A percentile compares a stretch with the other conserved stretches of the same genome.
Evolutionary conservation across 2,888 invertebrate species (phyloP).

Genomic region (Steinernema carpocapsae): DNA sequence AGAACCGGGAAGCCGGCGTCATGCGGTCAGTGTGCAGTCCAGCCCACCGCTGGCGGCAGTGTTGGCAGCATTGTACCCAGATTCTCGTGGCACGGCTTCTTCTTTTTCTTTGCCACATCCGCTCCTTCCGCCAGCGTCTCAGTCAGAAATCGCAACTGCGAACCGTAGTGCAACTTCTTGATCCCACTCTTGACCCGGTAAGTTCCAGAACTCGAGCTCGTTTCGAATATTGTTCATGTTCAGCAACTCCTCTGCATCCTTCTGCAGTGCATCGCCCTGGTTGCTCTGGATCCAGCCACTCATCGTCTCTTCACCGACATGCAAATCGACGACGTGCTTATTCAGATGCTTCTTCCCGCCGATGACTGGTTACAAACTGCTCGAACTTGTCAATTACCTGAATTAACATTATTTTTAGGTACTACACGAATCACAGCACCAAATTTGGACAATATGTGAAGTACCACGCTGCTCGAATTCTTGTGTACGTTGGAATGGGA

Average conservation of each 20-base stretch:
- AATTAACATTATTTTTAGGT: no score
- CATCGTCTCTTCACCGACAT: constrained; percentile 74
- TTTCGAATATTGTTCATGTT: constrained; percentile 37
- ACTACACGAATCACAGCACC: constrained; percentile 77
- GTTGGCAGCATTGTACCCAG: constrained; percentile 75
- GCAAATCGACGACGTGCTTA: constrained; percentile 75
- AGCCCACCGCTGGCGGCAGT: constrained; percentile 74
- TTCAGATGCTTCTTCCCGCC: constrained; percentile 75
- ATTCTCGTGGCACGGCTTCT: constrained; percentile 74
- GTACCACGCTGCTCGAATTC: constrained; percentile 74
- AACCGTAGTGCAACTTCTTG: constrained; percentile 74
- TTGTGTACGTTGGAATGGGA: constrained; percentile 76
- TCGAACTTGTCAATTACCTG: no score
- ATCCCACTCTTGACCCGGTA: constrained; percentile 76
- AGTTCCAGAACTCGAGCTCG: constrained; percentile 55
- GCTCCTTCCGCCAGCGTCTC: constrained; percentile 72
- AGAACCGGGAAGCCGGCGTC: constrained; percentile 74
- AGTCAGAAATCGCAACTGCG: constrained; percentile 74
- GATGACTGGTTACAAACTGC: constrained; percentile 73
- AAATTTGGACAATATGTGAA: constrained; percentile 76
- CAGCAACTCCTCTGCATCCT: constrained; percentile 76
- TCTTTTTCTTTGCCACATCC: constrained; percentile 73
- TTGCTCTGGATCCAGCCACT: constrained; percentile 74
- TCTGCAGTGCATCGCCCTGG: constrained; percentile 74
- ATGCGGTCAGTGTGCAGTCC: constrained; percentile 75